These are phyloP conservation scores for Mantis religiosa DNA, from an alignment of 2,888 invertebrate genomes.

Conservation along the genomic window DNA sequence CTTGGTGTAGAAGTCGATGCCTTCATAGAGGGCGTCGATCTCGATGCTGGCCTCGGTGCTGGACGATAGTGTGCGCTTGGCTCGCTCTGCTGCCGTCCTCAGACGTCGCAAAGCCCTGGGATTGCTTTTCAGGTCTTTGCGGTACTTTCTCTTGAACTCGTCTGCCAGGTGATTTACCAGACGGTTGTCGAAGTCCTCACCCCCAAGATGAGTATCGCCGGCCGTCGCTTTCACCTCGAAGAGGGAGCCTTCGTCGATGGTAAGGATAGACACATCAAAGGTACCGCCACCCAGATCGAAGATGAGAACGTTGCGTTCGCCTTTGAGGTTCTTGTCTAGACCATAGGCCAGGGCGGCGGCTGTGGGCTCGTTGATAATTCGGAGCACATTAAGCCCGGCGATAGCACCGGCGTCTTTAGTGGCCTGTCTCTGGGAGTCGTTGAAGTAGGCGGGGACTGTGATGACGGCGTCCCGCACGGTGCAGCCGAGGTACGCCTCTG, in stretches of 20 bases:
- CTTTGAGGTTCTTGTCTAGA: slow-evolving; percentile 60
- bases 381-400: slow-evolving; percentile 79
- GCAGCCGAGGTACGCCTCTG: slow-evolving; percentile 82
- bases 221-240: slow-evolving; percentile 96
- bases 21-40: slow-evolving; percentile 92
- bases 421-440: slow-evolving; percentile 86
- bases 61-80: slow-evolving; percentile 64
- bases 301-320: slow-evolving; percentile 77
- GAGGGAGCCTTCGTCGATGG: slow-evolving; percentile 79
- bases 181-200: slow-evolving; percentile 89
- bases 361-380: slow-evolving; percentile 89
- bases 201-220: slow-evolving; percentile 90
- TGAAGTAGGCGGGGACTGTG: slow-evolving; percentile 88
- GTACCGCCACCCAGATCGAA: slow-evolving; percentile 85
- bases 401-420: slow-evolving; percentile 89
- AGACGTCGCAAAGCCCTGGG: slow-evolving; percentile 87
- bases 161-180: slow-evolving; percentile 86
- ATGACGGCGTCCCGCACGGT: slow-evolving; percentile 81
- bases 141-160: slow-evolving; percentile 90
- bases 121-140: slow-evolving; percentile 82
- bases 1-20: slow-evolving; percentile 92
- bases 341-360: slow-evolving; percentile 86
- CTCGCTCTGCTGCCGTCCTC: slow-evolving; percentile 87
- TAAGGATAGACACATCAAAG: slow-evolving; percentile 91
- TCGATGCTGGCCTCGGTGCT: slow-evolving; percentile 55